Percentiles rank a stretch among this genome's conserved stretches.
phyloP scores from a whole-genome alignment of 2,113 vertebrate genomes.

The Ammodytes marinus region DNA sequence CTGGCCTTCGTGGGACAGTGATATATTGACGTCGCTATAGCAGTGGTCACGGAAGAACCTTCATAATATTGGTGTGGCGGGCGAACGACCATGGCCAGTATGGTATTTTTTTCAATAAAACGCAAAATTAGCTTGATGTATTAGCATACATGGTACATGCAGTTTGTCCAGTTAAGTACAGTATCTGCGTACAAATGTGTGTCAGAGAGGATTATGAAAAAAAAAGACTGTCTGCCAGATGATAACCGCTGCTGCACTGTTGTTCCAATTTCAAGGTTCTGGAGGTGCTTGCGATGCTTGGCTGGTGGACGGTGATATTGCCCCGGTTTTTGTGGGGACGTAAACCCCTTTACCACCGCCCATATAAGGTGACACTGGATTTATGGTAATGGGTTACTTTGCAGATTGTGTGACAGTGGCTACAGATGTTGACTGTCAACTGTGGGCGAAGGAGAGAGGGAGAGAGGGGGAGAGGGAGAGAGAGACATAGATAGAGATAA shows the following conservation, averaged over 20 bases:
- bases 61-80: slow-evolving; percentile 1
- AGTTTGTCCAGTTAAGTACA: background rate
- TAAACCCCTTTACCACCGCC: slow-evolving; percentile 3
- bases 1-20: slow-evolving; percentile 55
- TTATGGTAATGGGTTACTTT: slow-evolving; percentile 77
- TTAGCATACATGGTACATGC: slow-evolving; percentile 34
- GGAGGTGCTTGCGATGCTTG: slow-evolving; percentile 67
- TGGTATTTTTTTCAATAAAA: slow-evolving; percentile 55
- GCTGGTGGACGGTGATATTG: slow-evolving; percentile 77
- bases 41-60: slow-evolving; percentile 25
- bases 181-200: slow-evolving; percentile 13
- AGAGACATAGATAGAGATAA: too few species aligned
- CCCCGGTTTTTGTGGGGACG: slow-evolving; percentile 52
- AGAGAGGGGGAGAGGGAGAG: background rate
- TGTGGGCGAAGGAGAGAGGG: slow-evolving; percentile 21
- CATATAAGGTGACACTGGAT: slow-evolving; percentile 59
- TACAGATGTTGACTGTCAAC: slow-evolving; percentile 73
- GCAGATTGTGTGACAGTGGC: slow-evolving; percentile 70
- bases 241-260: slow-evolving; percentile 25
- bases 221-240: slow-evolving; percentile 14
- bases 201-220: slow-evolving; percentile 2
- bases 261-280: slow-evolving; percentile 77
- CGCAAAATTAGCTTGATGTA: slow-evolving; percentile 47
- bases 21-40: slow-evolving; percentile 28
- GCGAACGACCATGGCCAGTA: slow-evolving; percentile 21